Conservation (phyloP, 2,888 invertebrate genomes). For the Pyrocoelia pectoralis region DNA sequence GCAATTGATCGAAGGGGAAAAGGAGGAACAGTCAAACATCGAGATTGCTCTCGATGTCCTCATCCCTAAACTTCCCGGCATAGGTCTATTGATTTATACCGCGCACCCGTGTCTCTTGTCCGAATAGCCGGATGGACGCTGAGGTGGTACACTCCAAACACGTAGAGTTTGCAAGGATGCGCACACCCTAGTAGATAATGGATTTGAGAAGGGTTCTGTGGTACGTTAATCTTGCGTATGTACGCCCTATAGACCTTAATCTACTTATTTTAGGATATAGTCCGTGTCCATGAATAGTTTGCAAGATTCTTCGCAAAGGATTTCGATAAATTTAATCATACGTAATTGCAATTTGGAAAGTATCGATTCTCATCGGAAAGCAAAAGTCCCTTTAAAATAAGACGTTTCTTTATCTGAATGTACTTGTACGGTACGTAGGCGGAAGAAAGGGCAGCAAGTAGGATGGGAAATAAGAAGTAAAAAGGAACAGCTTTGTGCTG, state of each 20-base stretch:
- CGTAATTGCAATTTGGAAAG: constrained; percentile 5
- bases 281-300: constrained; percentile 28
- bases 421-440: constrained; percentile 29
- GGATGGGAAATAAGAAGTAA: constrained; percentile 29
- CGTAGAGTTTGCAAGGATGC: constrained; percentile 35
- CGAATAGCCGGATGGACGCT: constrained; percentile 39
- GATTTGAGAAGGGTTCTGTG: constrained; percentile 37
- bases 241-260: constrained; percentile 24
- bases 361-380: constrained; percentile 9
- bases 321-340: constrained; percentile 9
- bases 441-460: constrained; percentile 30
- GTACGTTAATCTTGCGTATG: constrained; percentile 34
- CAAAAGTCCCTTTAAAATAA: constrained; percentile 18
- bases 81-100: constrained; percentile 57
- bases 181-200: constrained; percentile 35
- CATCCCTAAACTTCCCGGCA: constrained; percentile 47
- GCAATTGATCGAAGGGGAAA: constrained; percentile 40
- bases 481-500: constrained; percentile 34
- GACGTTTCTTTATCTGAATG: constrained; percentile 29
- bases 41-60: constrained; percentile 51
- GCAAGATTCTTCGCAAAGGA: constrained; percentile 16
- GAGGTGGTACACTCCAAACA: constrained; percentile 39
- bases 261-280: constrained; percentile 29
- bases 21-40: constrained; percentile 52
- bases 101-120: constrained; percentile 46